Conservation (phyloP, 2,888 invertebrate species). For the Vandiemenella viatica region DNA sequence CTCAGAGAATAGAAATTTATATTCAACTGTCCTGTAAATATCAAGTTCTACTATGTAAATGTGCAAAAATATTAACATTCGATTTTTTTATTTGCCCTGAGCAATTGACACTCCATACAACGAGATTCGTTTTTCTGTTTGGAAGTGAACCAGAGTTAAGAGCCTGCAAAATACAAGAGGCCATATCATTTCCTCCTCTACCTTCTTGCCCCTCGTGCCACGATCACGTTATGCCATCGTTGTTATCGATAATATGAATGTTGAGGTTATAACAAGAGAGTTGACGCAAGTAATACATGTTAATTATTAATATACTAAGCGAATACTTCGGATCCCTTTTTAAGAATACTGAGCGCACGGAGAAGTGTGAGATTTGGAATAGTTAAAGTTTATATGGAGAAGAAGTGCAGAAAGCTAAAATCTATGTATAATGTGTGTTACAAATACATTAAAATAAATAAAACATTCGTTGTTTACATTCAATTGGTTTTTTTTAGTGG, state of each 20-base stretch:
- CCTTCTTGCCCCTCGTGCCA: constrained; percentile 5
- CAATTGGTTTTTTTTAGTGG: too few species aligned
- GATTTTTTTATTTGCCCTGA: background rate
- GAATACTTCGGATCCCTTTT: too few species aligned
- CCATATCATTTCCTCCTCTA: background rate
- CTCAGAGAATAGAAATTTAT: background rate
- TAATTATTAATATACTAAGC: too few species aligned
- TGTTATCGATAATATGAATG: background rate
- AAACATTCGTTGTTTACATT: too few species aligned
- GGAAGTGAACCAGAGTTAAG: background rate
- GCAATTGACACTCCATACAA: background rate
- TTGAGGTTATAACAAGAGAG: constrained; percentile 8
- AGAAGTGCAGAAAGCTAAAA: too few species aligned
- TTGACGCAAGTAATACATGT: too few species aligned
- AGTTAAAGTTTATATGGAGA: too few species aligned
- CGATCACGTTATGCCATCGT: constrained; percentile 3
- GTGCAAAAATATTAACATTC: background rate
- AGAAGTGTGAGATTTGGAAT: too few species aligned
- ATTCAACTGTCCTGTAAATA: background rate
- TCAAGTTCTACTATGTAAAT: background rate
- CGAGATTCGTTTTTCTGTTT: background rate
- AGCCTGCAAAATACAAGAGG: background rate
- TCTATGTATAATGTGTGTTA: too few species aligned
- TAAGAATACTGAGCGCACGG: too few species aligned
- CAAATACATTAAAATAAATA: too few species aligned